phyloP scores from a whole-genome alignment of 2,888 invertebrate species.

The Cacoxenus indagator region DNA sequence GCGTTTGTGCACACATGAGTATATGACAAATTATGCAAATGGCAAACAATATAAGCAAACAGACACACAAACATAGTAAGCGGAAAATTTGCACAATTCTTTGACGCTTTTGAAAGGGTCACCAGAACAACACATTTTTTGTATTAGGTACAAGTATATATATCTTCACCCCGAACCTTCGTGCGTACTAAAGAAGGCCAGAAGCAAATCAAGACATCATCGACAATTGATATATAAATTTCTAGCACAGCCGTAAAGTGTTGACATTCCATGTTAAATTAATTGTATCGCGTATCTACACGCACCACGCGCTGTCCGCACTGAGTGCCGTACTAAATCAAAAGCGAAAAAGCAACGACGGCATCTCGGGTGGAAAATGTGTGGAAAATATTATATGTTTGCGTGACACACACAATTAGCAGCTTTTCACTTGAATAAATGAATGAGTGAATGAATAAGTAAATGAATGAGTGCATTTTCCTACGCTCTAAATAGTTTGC shows the following conservation, averaged over 20 bases:
- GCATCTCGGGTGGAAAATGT: neutral
- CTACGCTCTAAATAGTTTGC: neutral
- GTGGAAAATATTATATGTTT: conserved; percentile 56
- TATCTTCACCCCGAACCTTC: no score
- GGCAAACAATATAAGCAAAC: neutral
- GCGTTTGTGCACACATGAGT: neutral
- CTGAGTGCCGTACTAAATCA: neutral
- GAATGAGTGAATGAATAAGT: neutral
- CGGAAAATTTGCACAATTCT: no score
- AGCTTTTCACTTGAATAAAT: conserved; percentile 26
- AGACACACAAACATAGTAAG: neutral
- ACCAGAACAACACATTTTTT: no score
- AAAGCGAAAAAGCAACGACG: neutral
- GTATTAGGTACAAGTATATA: no score
- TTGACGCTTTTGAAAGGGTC: no score
- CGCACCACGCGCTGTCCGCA: neutral
- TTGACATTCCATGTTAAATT: conserved; percentile 21
- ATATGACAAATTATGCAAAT: conserved; percentile 8
- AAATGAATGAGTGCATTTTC: neutral
- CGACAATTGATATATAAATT: neutral
- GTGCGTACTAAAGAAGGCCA: no score
- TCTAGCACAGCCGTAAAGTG: neutral
- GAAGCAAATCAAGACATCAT: neutral
- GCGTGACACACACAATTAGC: conserved; percentile 64
- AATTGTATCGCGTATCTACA: conserved; percentile 20